Percentiles rank a stretch among this genome's conserved stretches.
phyloP scores from a whole-genome alignment of 2,797 vertebrate genomes.

The Catharus ustulatus region DNA sequence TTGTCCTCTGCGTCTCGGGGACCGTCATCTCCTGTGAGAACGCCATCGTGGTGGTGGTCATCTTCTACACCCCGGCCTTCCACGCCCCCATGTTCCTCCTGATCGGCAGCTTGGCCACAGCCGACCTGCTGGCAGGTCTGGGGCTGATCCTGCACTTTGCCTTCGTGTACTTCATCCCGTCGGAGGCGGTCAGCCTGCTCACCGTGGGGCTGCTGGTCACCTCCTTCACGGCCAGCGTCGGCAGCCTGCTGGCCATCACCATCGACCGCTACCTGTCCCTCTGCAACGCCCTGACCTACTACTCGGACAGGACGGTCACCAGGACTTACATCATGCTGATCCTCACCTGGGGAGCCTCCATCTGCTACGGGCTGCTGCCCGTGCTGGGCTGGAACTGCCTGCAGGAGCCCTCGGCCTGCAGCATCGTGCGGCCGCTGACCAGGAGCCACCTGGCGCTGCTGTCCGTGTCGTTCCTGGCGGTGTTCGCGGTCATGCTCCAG shows the following conservation, averaged over 20 bases:
- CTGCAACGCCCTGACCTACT: constrained; percentile 91
- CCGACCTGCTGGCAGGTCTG: constrained; percentile 89
- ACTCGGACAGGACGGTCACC: constrained; percentile 84
- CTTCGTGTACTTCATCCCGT: constrained; percentile 82
- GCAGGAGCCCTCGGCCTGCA: constrained; percentile 78
- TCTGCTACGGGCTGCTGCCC: constrained; percentile 85
- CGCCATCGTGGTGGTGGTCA: constrained; percentile 88
- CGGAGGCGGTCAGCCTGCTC: constrained; percentile 80
- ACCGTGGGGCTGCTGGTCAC: constrained; percentile 88
- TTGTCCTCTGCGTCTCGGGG: constrained; percentile 88
- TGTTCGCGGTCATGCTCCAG: constrained; percentile 87
- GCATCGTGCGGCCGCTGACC: constrained; percentile 86
- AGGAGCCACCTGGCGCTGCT: constrained; percentile 87
- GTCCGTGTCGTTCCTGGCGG: constrained; percentile 85
- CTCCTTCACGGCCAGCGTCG: constrained; percentile 88
- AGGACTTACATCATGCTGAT: constrained; percentile 86
- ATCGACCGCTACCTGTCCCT: constrained; percentile 93
- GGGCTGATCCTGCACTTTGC: constrained; percentile 88
- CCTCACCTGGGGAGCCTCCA: constrained; percentile 85
- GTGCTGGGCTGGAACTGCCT: constrained; percentile 92
- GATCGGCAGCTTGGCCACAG: constrained; percentile 88
- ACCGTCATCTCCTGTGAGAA: constrained; percentile 91
- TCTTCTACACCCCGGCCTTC: constrained; percentile 86
- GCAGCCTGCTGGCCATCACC: constrained; percentile 91
- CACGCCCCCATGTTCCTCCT: constrained; percentile 90